Evolutionary conservation across 2,797 vertebrate species (phyloP), one percentile per base, ranked within the genome.

Genomic region (Petrocephalus sullivani): DNA sequence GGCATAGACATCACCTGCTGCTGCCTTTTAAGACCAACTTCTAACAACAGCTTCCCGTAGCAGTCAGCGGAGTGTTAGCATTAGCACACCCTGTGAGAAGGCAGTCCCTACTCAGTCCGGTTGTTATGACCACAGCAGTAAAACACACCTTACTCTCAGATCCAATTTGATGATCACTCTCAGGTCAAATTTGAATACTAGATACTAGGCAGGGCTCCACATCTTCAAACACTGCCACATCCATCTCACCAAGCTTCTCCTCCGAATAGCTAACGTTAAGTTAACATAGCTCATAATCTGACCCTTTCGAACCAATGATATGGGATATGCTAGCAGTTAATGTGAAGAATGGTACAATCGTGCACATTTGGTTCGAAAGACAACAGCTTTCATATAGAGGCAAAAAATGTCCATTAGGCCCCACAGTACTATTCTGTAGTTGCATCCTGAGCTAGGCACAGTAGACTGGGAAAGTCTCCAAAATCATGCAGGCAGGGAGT

Each of bases 141-240:
- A 75, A 19, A 67, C 1, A 33, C 33, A 58, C 61, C 54, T 81
- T 14, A 6, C 19, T 51, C 84, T 86, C 83, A 87, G 64, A 49
- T 89, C 61, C 54, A 19, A 3, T 86, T 67, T 86, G 46, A 78
- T 81, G 87, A 78, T 81, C 54, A 46, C 53, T 51, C 84, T 86
- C 83, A 87, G 64, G 28, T 89, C 61, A 41, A 19, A 7, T 86
- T 67, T 86, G 46, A 78, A 57, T 33, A 28, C 1, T n/a, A 58
- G 61, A 86, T 49, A 86, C 54, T 49, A 57, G 3, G 33, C 49
- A 88, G 86, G 33, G 33, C 46, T 49, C 46, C 21, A n/a, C 51
- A 9, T 82, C n/a, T 82, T 21, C 16, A 82, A 82, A 67, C 9
- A 33, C 23, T 53, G 41, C 19, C 21, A 46, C 46, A 0, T 0